Evolutionary conservation across 2,113 vertebrate genomes (phyloP).

Genomic region (Tricholaema leucomelas): DNA sequence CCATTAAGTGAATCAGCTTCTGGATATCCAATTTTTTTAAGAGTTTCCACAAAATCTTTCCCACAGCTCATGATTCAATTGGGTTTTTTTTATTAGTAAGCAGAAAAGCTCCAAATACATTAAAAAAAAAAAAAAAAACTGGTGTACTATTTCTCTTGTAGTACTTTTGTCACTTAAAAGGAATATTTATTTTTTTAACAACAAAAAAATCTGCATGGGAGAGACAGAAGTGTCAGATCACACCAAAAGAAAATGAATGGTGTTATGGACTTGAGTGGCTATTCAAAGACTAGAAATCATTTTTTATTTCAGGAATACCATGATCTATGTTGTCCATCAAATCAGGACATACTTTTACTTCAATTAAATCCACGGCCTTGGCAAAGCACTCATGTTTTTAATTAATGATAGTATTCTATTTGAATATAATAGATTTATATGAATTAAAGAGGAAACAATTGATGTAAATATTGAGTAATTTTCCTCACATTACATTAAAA

Average conservation of each 20-base stretch:
- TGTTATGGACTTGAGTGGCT: background rate
- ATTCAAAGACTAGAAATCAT: background rate
- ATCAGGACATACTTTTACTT: background rate
- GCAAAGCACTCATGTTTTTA: background rate
- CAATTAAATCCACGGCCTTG: background rate
- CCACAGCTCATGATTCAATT: conserved; percentile 80
- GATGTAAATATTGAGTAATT: background rate
- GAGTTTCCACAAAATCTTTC: conserved; percentile 85
- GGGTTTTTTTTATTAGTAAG: background rate
- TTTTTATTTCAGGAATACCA: background rate
- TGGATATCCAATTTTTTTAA: conserved; percentile 85
- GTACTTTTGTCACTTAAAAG: background rate
- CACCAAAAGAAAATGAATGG: background rate
- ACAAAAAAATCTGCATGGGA: background rate
- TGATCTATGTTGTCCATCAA: background rate
- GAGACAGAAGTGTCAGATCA: conserved; percentile 43
- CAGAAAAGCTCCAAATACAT: conserved; percentile 34
- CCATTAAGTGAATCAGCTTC: conserved; percentile 78
- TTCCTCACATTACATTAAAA: background rate
- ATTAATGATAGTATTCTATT: too few relatives aligned
- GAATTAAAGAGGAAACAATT: background rate
- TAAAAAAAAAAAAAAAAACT: background rate
- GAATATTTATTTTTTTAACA: conserved; percentile 20
- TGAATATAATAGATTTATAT: too few relatives aligned
- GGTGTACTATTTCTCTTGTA: background rate